phyloP scores from a whole-genome alignment of 2,888 invertebrate species.

The Sarcophaga variegata region DNA sequence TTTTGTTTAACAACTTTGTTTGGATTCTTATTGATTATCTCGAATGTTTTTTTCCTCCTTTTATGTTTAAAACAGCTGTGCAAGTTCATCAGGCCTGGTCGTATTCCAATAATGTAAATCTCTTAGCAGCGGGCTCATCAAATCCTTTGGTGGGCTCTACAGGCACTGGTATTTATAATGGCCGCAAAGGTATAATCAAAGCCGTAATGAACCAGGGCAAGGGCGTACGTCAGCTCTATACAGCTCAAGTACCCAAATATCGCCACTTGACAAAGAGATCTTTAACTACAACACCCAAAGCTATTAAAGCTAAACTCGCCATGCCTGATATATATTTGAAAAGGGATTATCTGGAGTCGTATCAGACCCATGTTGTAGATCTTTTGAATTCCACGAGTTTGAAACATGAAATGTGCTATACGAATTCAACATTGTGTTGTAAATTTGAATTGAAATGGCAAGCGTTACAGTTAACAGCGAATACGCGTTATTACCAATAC shows the following conservation, averaged over 20 bases:
- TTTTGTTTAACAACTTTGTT: background rate
- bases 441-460: slow-evolving; percentile 73
- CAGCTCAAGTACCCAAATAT: slow-evolving; percentile 76
- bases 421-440: slow-evolving; percentile 73
- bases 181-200: slow-evolving; percentile 76
- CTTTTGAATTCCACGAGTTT: slow-evolving; percentile 42
- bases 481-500: slow-evolving; percentile 78
- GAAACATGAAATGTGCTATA: slow-evolving; percentile 65
- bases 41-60: background rate
- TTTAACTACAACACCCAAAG: background rate
- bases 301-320: slow-evolving; percentile 21
- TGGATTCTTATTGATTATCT: background rate
- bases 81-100: slow-evolving; percentile 89
- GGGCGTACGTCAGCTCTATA: slow-evolving; percentile 75
- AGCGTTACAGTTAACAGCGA: background rate
- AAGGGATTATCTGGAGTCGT: slow-evolving; percentile 73
- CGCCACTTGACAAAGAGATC: slow-evolving; percentile 48
- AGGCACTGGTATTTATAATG: slow-evolving; percentile 90
- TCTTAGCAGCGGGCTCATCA: slow-evolving; percentile 88
- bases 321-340: slow-evolving; percentile 71
- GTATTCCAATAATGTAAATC: slow-evolving; percentile 85
- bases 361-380: slow-evolving; percentile 63
- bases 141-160: slow-evolving; percentile 84
- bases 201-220: slow-evolving; percentile 72
- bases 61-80: slow-evolving; percentile 81